Evolutionary conservation across 2,113 vertebrate species (phyloP).

Genomic region (Oreochromis tanganicae): DNA sequence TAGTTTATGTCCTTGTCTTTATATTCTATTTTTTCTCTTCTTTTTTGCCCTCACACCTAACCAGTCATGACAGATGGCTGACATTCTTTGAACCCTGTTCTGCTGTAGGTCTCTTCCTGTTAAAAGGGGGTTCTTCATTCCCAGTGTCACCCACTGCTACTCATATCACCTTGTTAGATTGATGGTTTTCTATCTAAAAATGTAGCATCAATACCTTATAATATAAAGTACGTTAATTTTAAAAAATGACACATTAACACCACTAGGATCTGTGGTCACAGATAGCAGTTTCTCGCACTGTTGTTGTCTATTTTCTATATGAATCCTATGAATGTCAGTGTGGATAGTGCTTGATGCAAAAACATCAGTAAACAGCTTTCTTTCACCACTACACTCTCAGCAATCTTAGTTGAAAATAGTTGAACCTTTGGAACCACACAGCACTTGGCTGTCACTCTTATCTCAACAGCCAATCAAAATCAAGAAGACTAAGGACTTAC

Average conservation of each 20-base stretch:
- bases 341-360: neutral
- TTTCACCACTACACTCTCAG: neutral
- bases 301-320: neutral
- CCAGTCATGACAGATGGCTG: neutral
- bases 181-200: neutral
- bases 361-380: neutral
- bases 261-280: neutral
- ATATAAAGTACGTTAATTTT: neutral
- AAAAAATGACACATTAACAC: neutral
- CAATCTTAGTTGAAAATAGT: neutral
- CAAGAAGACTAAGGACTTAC: neutral
- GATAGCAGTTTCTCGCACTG: neutral
- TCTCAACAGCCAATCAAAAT: neutral
- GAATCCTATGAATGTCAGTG: neutral
- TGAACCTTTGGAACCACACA: neutral
- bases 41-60: neutral
- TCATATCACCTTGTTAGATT: neutral
- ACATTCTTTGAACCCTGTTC: neutral
- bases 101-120: neutral
- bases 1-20: neutral
- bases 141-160: neutral
- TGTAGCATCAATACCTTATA: neutral
- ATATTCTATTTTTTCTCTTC: neutral
- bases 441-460: neutral
- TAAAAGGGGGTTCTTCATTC: neutral